Percentiles rank a stretch among this genome's conserved stretches.
phyloP scores from a whole-genome alignment of 2,888 invertebrate species.

The Hemithea aestivaria region DNA sequence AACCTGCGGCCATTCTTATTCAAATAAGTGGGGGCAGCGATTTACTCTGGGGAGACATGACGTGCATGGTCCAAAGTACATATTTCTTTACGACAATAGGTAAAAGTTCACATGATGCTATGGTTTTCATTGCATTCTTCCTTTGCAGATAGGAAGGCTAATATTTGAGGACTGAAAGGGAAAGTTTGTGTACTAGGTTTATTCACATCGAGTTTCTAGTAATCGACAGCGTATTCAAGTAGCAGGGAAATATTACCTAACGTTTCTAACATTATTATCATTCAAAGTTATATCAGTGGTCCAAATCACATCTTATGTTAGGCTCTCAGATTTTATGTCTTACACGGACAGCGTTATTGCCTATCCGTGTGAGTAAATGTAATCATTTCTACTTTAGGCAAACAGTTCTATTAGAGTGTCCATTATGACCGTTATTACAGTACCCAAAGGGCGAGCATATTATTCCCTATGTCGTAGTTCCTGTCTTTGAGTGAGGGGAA shows the following conservation, averaged over 20 bases:
- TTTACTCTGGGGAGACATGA: constrained; percentile 52
- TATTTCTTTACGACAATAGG: constrained; percentile 17
- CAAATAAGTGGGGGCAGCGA: constrained; percentile 67
- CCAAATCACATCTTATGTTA: too few relatives aligned
- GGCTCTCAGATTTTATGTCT: too few relatives aligned
- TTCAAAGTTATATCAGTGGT: too few relatives aligned
- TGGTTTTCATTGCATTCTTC: constrained; percentile 12
- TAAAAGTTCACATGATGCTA: constrained; percentile 5
- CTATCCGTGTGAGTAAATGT: constrained; percentile 5
- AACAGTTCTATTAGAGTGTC: constrained; percentile 19
- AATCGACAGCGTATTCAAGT: too few relatives aligned
- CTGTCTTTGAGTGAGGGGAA: constrained; percentile 53
- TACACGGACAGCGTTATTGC: constrained; percentile 1
- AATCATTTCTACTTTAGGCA: constrained; percentile 30
- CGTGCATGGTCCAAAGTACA: constrained; percentile 31
- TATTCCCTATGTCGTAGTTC: constrained; percentile 34
- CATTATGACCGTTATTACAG: constrained; percentile 17
- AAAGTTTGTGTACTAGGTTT: constrained; percentile 2
- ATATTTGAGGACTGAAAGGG: constrained; percentile 10
- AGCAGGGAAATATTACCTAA: too few relatives aligned
- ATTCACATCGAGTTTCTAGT: background rate
- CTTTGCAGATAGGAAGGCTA: constrained; percentile 10
- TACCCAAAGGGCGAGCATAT: constrained; percentile 27
- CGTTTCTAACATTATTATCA: too few relatives aligned
- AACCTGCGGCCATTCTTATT: constrained; percentile 66